Percentiles rank a stretch among this genome's conserved stretches.
These are phyloP conservation scores for Larimichthys crocea DNA, from an alignment of 2,113 vertebrate genomes.

Conservation along the genomic window DNA sequence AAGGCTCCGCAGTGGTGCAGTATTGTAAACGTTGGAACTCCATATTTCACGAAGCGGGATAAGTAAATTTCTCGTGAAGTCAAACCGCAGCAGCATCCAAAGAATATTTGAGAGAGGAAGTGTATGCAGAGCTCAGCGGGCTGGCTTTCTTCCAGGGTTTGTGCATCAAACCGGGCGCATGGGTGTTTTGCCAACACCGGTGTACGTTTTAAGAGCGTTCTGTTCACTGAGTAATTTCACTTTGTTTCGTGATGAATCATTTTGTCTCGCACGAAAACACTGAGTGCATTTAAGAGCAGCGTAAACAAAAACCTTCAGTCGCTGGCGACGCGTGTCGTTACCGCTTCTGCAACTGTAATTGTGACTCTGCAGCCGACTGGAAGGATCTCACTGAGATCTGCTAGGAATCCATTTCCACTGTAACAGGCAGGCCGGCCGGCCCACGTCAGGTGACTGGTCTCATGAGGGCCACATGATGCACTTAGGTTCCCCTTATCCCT, in stretches of 20 bases:
- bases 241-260: background rate
- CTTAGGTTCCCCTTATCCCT: conserved; percentile 6
- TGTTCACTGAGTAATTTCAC: background rate
- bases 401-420: conserved; percentile 13
- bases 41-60: background rate
- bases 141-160: conserved; percentile 26
- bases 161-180: conserved; percentile 2
- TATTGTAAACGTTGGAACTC: too few relatives aligned
- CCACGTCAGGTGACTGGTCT: conserved; percentile 55
- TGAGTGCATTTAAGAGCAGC: background rate
- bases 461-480: conserved; percentile 60
- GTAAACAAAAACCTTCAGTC: background rate
- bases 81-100: background rate
- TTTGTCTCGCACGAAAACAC: background rate
- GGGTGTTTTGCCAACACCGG: conserved; percentile 4
- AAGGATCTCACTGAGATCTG: background rate
- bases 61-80: background rate
- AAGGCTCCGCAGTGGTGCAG: too few relatives aligned
- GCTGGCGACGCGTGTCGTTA: background rate
- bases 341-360: background rate
- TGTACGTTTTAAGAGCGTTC: conserved; percentile 7
- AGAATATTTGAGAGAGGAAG: background rate
- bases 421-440: background rate
- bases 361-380: background rate
- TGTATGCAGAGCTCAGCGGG: background rate